Evolutionary conservation across 2,888 invertebrate genomes (phyloP), one percentile per base, ranked within the genome.

Genomic region (Seira sanloemensis): DNA sequence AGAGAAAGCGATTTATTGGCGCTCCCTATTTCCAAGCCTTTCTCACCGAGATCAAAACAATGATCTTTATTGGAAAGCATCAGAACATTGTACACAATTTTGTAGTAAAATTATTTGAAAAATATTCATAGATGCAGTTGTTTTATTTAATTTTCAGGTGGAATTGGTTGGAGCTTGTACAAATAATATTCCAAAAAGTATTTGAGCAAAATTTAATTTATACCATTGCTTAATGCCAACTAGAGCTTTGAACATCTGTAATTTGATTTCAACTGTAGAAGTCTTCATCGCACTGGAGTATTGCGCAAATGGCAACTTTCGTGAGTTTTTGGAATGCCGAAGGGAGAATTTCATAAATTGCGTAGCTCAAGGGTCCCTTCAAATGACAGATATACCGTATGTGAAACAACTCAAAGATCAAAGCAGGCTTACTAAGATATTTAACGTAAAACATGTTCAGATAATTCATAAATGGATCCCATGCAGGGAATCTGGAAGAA

Each of bases 161-260:
- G 81, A 81, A 21, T 78, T 88, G n/a, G 79, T 88, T 12, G 88
- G 88, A 76, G 86, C 88, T n/a, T 88, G 88, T 69, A 88, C 86
- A 12, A 85, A 88, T 21, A 86, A 86, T 67, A 88, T 88, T 65
- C 68, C 80, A 58, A 88, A 88, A 80, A 54, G 88, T 88, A 84
- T 54, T 62, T 73, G 66, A n/a, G n/a, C n/a, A n/a, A n/a, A n/a
- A n/a, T n/a, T n/a, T n/a, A n/a, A n/a, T n/a, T n/a, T n/a, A n/a
- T n/a, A n/a, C n/a, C n/a, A n/a, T n/a, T n/a, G n/a, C n/a, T n/a
- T n/a, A n/a, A n/a, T n/a, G n/a, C n/a, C n/a, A n/a, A n/a, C n/a
- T n/a, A n/a, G n/a, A n/a, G n/a, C n/a, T n/a, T n/a, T n/a, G n/a
- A n/a, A n/a, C n/a, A n/a, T n/a, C n/a, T n/a, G n/a, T n/a, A n/a